Conservation (phyloP, 2,113 vertebrate genomes). For the Lutjanus erythropterus region DNA sequence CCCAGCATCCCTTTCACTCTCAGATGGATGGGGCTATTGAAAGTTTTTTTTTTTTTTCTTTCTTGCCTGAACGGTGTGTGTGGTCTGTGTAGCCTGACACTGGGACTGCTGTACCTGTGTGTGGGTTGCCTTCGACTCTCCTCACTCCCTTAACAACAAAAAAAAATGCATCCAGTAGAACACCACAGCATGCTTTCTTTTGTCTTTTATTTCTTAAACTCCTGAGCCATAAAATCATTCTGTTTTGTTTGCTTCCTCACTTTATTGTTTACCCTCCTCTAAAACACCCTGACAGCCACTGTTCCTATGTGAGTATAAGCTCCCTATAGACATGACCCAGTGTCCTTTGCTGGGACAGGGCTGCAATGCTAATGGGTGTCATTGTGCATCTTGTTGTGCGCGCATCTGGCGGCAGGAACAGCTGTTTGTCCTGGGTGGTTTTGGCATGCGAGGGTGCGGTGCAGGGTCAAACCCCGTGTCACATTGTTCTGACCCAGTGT, state of each 20-base stretch:
- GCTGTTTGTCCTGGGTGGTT: conserved; percentile 78
- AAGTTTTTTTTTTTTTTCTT: conserved; percentile 16
- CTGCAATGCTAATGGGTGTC: conserved; percentile 44
- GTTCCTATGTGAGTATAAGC: neutral
- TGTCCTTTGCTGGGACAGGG: conserved; percentile 13
- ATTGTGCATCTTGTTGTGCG: conserved; percentile 43
- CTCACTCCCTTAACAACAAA: conserved; percentile 16
- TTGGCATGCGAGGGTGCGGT: conserved; percentile 69
- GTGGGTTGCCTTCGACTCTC: conserved; percentile 19
- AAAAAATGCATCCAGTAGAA: conserved; percentile 38
- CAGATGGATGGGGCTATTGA: conserved; percentile 59
- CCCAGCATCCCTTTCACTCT: conserved; percentile 52
- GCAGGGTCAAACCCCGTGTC: conserved; percentile 72
- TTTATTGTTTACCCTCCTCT: conserved; percentile 38
- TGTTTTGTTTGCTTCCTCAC: conserved; percentile 13
- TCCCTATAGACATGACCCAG: conserved; percentile 31
- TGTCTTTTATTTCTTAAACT: conserved; percentile 31
- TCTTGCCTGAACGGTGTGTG: conserved; percentile 64
- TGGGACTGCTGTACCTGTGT: conserved; percentile 54
- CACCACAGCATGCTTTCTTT: conserved; percentile 16
- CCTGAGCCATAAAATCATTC: conserved; percentile 43
- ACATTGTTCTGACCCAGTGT: conserved; percentile 71
- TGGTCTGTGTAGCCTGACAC: conserved; percentile 62
- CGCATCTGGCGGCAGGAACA: conserved; percentile 66
- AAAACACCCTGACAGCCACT: conserved; percentile 31